phyloP scores from a whole-genome alignment of 1,140 invertebrate species.

The Galleria mellonella region DNA sequence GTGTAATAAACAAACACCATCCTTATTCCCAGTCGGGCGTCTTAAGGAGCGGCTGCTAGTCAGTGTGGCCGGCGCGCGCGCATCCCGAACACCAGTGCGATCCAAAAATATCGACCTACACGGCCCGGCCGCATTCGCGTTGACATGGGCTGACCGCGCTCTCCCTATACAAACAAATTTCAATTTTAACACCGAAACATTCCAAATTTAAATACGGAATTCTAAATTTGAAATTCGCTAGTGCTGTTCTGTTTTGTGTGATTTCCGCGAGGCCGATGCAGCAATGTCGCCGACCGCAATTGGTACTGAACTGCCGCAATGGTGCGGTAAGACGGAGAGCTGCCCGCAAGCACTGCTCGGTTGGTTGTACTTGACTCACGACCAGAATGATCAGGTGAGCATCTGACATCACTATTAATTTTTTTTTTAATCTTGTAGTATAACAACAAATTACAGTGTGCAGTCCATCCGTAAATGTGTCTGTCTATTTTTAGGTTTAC shows the following conservation, averaged over 20 bases:
- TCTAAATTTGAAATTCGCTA: conserved; percentile 4
- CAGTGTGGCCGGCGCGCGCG: conserved; percentile 51
- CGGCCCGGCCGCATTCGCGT: conserved; percentile 30
- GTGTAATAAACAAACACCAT: conserved; percentile 8
- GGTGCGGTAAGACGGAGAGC: conserved; percentile 52
- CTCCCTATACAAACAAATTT: conserved; percentile 5
- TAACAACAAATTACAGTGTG: too few species aligned
- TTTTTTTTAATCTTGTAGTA: too few species aligned
- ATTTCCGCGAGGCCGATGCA: conserved; percentile 29
- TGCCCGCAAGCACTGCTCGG: conserved; percentile 53
- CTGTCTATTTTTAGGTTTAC: too few species aligned
- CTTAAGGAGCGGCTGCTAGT: conserved; percentile 65
- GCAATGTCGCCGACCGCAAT: conserved; percentile 61
- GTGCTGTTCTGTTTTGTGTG: conserved; percentile 12
- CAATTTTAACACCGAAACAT: conserved; percentile 7
- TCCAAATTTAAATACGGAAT: conserved; percentile 6
- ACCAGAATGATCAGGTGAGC: conserved; percentile 60
- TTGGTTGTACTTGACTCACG: conserved; percentile 56
- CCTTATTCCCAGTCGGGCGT: conserved; percentile 52
- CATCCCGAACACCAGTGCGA: conserved; percentile 37
- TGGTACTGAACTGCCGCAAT: conserved; percentile 53
- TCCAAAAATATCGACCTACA: conserved; percentile 53
- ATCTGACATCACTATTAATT: too few species aligned
- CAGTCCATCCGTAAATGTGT: too few species aligned
- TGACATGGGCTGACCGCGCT: conserved; percentile 26